Percentiles rank a stretch among this genome's conserved stretches.
phyloP scores from a whole-genome alignment of 2,888 invertebrate genomes.

The Lamellibrachia satsuma region DNA sequence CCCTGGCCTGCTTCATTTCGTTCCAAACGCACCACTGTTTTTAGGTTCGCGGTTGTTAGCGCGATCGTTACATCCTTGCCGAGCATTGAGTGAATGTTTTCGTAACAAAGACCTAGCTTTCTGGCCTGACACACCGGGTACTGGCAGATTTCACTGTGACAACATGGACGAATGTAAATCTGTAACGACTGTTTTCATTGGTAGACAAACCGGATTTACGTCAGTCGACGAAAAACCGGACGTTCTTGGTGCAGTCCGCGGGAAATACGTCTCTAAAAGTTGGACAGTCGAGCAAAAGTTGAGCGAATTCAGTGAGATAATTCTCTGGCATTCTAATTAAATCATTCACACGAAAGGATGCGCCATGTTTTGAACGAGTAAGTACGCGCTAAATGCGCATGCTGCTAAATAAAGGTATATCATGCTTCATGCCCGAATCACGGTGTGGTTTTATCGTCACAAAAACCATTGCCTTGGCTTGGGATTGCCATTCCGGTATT shows the following conservation, averaged over 20 bases:
- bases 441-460: neutral
- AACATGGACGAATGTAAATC: neutral
- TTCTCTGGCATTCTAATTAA: neutral
- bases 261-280: constrained; percentile 12
- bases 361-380: neutral
- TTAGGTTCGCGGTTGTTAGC: neutral
- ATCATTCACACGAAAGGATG: neutral
- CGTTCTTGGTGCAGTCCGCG: constrained; percentile 11
- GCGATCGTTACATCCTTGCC: constrained; percentile 2
- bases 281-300: neutral
- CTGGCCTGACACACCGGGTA: neutral
- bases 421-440: neutral
- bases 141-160: constrained; percentile 6
- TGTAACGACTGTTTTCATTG: constrained; percentile 11
- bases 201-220: neutral
- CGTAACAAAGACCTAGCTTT: constrained; percentile 17
- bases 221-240: constrained; percentile 13
- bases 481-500: too few relatives aligned
- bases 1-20: constrained; percentile 17
- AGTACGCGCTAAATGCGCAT: neutral
- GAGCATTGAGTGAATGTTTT: neutral
- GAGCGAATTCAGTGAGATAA: neutral
- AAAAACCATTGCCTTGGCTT: too few relatives aligned
- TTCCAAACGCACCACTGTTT: neutral
- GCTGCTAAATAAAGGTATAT: neutral